A percentile compares a stretch with the other conserved stretches of the same genome.
phyloP scores from a whole-genome alignment of 1,140 invertebrate genomes.

The Lysiphlebus fabarum region DNA sequence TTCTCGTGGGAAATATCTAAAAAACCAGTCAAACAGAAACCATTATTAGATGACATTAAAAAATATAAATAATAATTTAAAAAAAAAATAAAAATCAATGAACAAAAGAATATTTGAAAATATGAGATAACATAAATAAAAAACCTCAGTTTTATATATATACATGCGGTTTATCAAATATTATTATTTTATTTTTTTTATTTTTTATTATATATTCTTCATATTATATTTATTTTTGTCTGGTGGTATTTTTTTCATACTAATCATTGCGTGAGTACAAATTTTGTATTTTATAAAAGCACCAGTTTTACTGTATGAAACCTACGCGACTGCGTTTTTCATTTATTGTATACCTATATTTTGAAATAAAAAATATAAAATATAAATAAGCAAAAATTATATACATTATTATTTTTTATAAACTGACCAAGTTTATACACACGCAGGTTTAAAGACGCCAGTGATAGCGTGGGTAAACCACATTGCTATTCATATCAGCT shows the following conservation, averaged over 20 bases:
- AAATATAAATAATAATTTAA: not conserved
- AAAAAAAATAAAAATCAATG: not conserved
- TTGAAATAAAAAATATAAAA: slow-evolving; percentile 2
- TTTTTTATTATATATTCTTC: not conserved
- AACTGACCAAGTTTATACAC: not conserved
- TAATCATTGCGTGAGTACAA: not conserved
- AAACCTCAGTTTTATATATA: no score
- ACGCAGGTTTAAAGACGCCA: slow-evolving; percentile 9
- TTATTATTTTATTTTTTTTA: not conserved
- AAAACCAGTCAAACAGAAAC: not conserved
- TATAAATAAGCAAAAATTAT: not conserved
- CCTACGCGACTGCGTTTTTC: slow-evolving; percentile 9
- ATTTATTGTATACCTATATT: not conserved
- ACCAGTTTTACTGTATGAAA: not conserved
- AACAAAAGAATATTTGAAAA: not conserved
- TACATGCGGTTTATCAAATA: no score
- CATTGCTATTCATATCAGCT: not conserved
- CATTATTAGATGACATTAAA: no score
- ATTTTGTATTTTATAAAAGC: not conserved
- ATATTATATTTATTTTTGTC: not conserved
- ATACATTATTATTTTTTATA: not conserved
- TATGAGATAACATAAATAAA: no score
- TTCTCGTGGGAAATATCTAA: slow-evolving; percentile 12
- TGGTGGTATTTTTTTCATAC: slow-evolving; percentile 2
- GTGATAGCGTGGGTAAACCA: slow-evolving; percentile 3